Evolutionary conservation across 1,140 invertebrate species (phyloP), one percentile per base, ranked within the genome.

Genomic region (Pentalonia nigronervosa): DNA sequence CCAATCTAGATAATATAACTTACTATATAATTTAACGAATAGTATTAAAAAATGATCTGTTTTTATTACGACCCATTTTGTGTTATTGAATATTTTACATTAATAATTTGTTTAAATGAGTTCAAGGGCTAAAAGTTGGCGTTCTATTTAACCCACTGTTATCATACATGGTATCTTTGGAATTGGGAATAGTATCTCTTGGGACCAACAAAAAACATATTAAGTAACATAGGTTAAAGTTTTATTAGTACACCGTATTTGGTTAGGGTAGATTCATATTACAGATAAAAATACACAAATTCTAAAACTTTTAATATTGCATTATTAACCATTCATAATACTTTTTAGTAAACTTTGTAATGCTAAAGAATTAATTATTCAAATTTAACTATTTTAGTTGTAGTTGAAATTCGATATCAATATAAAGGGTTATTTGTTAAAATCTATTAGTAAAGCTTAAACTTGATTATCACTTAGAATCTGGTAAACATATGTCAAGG

Each of bases 201-300:
- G 47, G 76, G 91, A 21, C 8, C 34, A 84, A 92, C 47, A 92
- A 92, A 92, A n/a, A 84, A 34, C 76, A 84, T 84, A 50, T 48
- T 81, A 25, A 84, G 50, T 20, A 53, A 60, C 34, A 41, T 36
- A 34, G 91, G 76, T 7, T 50, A 53, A 92, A 92, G 91, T 92
- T 92, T 92, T 48, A 48, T 81, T 60, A 67, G 56, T 47, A 50
- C 67, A 84, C 8, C 23, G 17, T 34, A 56, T 41, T 48, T 36
- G 81, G 91, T 81, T 30, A 45, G 91, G 81, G 91, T 48, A 93
- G 91, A 93, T 93, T 56, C 36, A 84, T 53, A 84, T 84, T 81
- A 56, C n/a, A 84, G 91, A 93, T 93, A 92, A 36, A n/a, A 90
- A 30, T 4, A 41, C 11, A 67, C 56, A 90, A 45, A 60, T 67